Conservation (phyloP, 2,888 invertebrate species). For the Lamellibrachia satsuma region DNA sequence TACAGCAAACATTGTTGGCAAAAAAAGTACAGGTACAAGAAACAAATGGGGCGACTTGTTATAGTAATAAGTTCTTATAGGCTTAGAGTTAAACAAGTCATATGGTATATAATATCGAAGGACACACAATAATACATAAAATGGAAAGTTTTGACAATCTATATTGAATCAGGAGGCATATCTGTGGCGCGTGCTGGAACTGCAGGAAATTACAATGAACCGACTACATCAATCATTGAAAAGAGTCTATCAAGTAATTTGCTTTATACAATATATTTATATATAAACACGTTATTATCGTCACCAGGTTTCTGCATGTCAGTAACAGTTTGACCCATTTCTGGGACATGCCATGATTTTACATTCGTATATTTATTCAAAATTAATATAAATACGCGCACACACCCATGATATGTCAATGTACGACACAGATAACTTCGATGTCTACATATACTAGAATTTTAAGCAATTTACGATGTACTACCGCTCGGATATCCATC, state of each 20-base stretch:
- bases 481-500: slow-evolving; percentile 17
- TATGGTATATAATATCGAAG: not conserved
- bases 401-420: slow-evolving; percentile 17
- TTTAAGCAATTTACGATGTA: not conserved
- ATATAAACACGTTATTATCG: not conserved
- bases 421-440: slow-evolving; percentile 1
- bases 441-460: not conserved
- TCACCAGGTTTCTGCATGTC: not conserved
- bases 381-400: not conserved
- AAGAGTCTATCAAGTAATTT: not conserved
- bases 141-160: not conserved
- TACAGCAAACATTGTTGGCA: too few relatives aligned
- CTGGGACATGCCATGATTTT: not conserved
- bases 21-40: too few relatives aligned
- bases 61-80: too few relatives aligned
- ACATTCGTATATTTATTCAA: not conserved
- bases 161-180: not conserved
- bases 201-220: not conserved
- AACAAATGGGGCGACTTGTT: too few relatives aligned
- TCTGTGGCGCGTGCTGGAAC: not conserved
- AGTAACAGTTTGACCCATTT: not conserved
- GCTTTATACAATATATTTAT: not conserved
- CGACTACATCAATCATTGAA: not conserved
- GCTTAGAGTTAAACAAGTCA: too few relatives aligned
- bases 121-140: not conserved